These are phyloP conservation scores for Dendrocopos noguchii DNA, from an alignment of 2,113 vertebrate species.

Conservation along the genomic window DNA sequence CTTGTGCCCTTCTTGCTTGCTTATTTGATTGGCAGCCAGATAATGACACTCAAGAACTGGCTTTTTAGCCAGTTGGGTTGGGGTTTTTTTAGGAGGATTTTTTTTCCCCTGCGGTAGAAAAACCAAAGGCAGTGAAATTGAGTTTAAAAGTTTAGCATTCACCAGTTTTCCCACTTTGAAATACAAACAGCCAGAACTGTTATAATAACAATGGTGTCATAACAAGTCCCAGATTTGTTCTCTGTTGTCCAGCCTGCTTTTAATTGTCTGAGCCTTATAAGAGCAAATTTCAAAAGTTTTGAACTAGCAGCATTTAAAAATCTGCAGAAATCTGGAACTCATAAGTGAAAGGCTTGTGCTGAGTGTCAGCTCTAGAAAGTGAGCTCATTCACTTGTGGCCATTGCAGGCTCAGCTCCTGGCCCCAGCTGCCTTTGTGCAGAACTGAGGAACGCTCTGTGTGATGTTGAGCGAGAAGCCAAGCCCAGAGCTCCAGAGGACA, in stretches of 20 bases:
- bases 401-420: not conserved
- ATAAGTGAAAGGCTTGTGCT: not conserved
- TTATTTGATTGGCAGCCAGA: conserved; percentile 14
- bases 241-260: conserved; percentile 43
- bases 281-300: conserved; percentile 58
- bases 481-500: not conserved
- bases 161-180: conserved; percentile 51
- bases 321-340: conserved; percentile 39
- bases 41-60: not conserved
- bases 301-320: conserved; percentile 35
- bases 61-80: not conserved
- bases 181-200: conserved; percentile 24
- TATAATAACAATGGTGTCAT: conserved; percentile 38
- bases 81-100: not conserved
- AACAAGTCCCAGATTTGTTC: conserved; percentile 47
- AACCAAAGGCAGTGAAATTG: not conserved
- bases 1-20: conserved; percentile 24
- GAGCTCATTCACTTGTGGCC: not conserved
- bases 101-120: not conserved
- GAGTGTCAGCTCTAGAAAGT: conserved; percentile 11
- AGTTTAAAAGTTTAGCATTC: conserved; percentile 31
- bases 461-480: conserved; percentile 21
- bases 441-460: not conserved
- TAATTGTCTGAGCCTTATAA: conserved; percentile 50
- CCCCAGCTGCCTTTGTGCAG: not conserved